Percentiles rank a stretch among this genome's conserved stretches.
These are phyloP conservation scores for Engraulis encrasicolus DNA, from an alignment of 2,113 vertebrate species.

Conservation along the genomic window DNA sequence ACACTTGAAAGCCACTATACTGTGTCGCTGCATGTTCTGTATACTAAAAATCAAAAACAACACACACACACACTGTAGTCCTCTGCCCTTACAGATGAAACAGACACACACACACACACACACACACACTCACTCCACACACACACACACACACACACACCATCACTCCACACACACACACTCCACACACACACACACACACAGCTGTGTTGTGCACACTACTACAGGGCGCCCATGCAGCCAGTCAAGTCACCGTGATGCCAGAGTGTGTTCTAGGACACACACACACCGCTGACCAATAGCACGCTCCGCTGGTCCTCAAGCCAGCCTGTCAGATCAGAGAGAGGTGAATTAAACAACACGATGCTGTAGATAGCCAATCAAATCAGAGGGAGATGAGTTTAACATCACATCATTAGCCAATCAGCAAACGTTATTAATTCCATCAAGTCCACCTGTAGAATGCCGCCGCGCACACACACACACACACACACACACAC, in stretches of 20 bases:
- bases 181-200: too few species aligned
- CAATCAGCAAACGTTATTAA: not conserved
- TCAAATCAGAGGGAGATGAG: slow-evolving; percentile 99
- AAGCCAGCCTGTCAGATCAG: slow-evolving; percentile 85
- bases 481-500: too few species aligned
- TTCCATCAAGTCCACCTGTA: too few species aligned
- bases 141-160: too few species aligned
- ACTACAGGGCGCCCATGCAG: slow-evolving; percentile 99
- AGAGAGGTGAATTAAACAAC: slow-evolving; percentile 98
- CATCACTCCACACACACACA: too few species aligned
- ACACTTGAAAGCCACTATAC: slow-evolving; percentile 64
- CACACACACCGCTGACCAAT: slow-evolving; percentile 87
- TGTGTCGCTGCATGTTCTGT: not conserved
- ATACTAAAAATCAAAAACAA: not conserved
- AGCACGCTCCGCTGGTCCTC: slow-evolving; percentile 97
- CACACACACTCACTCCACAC: too few species aligned
- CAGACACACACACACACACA: too few species aligned
- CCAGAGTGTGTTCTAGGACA: slow-evolving; percentile 91
- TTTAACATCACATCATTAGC: slow-evolving; percentile 69
- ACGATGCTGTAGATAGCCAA: slow-evolving; percentile 82
- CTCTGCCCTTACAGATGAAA: not conserved
- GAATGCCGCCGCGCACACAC: too few species aligned
- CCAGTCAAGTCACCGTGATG: slow-evolving; percentile 98
- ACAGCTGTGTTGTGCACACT: too few species aligned
- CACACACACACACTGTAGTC: not conserved